phyloP scores from a whole-genome alignment of 1,140 invertebrate species.

The Ceratitis capitata region DNA sequence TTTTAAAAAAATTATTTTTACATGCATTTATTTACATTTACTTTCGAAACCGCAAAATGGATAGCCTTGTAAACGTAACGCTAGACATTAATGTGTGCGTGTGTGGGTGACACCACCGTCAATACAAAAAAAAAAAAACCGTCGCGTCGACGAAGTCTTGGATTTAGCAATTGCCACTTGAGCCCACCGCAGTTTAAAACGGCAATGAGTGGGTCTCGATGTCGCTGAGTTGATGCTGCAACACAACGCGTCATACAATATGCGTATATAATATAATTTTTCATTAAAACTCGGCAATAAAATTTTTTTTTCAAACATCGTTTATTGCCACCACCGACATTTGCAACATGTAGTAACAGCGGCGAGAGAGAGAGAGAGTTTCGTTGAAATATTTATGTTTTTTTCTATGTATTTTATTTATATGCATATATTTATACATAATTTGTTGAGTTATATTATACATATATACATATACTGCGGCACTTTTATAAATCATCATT shows the following conservation, averaged over 20 bases:
- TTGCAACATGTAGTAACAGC: neutral
- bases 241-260: neutral
- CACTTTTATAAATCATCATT: no score
- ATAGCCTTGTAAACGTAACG: no score
- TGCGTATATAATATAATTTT: conserved; percentile 14
- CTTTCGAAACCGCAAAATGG: no score
- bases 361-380: neutral
- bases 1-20: no score
- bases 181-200: neutral
- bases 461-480: no score
- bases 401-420: neutral
- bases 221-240: neutral
- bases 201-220: neutral
- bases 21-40: no score
- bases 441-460: neutral
- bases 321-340: neutral
- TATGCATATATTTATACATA: no score
- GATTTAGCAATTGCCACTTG: conserved; percentile 27
- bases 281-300: conserved; percentile 20
- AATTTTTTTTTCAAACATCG: neutral
- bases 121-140: neutral
- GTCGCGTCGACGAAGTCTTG: neutral
- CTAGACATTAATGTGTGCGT: neutral
- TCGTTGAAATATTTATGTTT: neutral
- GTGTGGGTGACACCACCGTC: neutral